Base-by-base conservation (phyloP, 2,888 invertebrate genomes). In the Spisula subtruncata region DNA sequence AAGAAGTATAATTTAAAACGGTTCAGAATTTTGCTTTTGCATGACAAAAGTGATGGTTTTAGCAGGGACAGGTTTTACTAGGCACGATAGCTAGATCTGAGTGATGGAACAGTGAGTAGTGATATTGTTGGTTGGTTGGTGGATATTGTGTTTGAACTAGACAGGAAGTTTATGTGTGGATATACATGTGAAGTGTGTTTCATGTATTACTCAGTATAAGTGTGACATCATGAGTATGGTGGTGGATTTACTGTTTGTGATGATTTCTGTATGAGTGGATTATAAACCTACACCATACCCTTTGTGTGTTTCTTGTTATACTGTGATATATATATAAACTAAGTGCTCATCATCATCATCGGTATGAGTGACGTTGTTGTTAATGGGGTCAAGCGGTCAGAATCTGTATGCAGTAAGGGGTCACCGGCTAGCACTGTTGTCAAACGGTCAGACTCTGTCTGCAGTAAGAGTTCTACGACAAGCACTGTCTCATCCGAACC, bases 401-500 rank as follows among this genome's bases (percentile, higher is more conserved):
- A 83, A 79, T 83, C 79, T 75, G 56, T 66, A 14, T 56, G 79
- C 56, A 80, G 83, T 56, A 83, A 79, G 32, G 83, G 54, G 12
- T 54, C 66, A 1, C 83, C 87, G 0, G 60, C 79, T 4, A 41
- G 41, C 10, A 85, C 79, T 56, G 54, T 46, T 12, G 79, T 85
- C n/a, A 85, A 85, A 60, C 87, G 75, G 10, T 88, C 87, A 20
- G 83, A 83, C 84, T 83, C 80, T 56, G 56, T 71, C 35, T 56
- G 79, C 56, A 80, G 83, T 60, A 83, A 80, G n/a, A 79, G 56
- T 14, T 56, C 71, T 12, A 83, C 87, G 0, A 48, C 79, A 0
- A 88, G 85, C 32, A 71, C 60, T 16, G 82, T 85, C 5, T 66
- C 84, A 10, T 89, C 89, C 0, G 91, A 91, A 83, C 92, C 93